Base-by-base conservation (phyloP, 2,113 vertebrate genomes). In the Apistogramma diplotaenia region DNA sequence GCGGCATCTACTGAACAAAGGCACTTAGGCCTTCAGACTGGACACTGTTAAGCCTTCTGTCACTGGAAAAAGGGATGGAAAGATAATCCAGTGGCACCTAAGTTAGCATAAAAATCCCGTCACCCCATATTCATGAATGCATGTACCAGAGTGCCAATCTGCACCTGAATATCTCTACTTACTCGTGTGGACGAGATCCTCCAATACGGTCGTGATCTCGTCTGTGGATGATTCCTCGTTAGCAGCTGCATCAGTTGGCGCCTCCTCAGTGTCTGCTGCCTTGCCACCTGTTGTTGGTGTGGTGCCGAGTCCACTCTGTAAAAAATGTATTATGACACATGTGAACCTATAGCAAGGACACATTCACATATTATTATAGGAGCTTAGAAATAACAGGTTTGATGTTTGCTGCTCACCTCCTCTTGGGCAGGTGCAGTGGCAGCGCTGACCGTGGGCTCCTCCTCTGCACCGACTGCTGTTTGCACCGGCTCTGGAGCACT, bases 351-450 rank as follows among this genome's bases (percentile, higher is more conserved):
- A 46, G 57, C 51, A 31, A 74, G 15, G 27, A 57, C 5, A 60
- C 3, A 43, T 56, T 43, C 23, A 27, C 4, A 55, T 27, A 67
- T n/a, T n/a, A 59, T 9, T 3, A 35, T n/a, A 13, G 23, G 21
- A 79, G 19, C 43, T 40, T 6, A 2, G 53, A 33, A 62, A 49
- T 29, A 33, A 33, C 33, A 72, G 23, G 1, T 60, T 27, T 59
- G 3, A 53, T 7, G 10, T 27, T 35, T 70, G 29, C 11, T 53
- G 75, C 88, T 75, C 65, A 92, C 91, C 78, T 60, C 56, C 1
- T 61, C 35, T 18, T 23, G 43, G 16, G 23, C 12, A 16, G 51
- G 9, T 29, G 74, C 6, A 12, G 33, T 23, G 8, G 11, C n/a
- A 6, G 1, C 3, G 23, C 2, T 55, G 59, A 18, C 18, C 15